Conservation (phyloP, 2,113 vertebrate genomes). For the Phaethon lepturus region DNA sequence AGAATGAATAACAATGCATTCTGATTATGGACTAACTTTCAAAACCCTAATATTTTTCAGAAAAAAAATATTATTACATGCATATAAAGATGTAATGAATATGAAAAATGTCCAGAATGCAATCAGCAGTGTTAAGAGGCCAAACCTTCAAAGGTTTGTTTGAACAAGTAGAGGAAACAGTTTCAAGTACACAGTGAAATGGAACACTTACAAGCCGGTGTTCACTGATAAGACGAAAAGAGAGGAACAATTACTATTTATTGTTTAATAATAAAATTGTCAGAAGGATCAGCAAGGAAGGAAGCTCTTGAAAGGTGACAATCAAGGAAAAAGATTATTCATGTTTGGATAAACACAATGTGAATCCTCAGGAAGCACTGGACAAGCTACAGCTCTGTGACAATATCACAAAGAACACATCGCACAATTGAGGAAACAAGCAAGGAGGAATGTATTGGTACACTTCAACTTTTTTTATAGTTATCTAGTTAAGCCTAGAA, state of each 20-base stretch:
- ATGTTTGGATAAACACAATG: background rate
- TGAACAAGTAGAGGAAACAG: background rate
- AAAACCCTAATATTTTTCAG: background rate
- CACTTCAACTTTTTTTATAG: background rate
- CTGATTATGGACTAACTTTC: background rate
- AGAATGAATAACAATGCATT: background rate
- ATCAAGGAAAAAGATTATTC: background rate
- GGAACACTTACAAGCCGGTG: background rate
- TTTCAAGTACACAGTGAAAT: background rate
- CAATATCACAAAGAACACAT: background rate
- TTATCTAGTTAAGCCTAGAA: background rate
- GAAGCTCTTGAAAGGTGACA: background rate
- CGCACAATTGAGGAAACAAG: background rate
- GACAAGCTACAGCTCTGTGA: background rate
- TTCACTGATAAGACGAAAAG: background rate
- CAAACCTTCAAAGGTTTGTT: background rate
- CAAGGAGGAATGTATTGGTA: background rate
- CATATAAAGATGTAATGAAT: background rate
- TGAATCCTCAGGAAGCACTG: background rate
- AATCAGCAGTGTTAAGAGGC: background rate
- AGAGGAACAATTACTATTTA: background rate
- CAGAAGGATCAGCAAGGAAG: background rate
- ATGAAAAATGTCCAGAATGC: background rate
- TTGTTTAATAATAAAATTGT: background rate
- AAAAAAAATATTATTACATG: background rate